These are phyloP conservation scores for Dicrurus megarhynchus DNA, from an alignment of 2,113 vertebrate species.

Conservation along the genomic window DNA sequence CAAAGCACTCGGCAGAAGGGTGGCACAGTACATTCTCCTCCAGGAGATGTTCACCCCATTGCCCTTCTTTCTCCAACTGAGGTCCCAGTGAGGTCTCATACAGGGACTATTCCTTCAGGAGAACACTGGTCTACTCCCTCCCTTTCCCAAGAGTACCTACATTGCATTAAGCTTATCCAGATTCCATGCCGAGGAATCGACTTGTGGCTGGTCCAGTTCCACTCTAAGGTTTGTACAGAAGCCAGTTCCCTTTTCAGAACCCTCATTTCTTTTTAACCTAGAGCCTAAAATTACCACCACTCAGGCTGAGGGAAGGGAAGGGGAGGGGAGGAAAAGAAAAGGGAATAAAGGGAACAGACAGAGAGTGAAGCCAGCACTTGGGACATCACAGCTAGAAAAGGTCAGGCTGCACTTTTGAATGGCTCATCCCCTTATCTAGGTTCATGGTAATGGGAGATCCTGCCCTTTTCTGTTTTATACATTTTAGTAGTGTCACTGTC, in stretches of 20 bases:
- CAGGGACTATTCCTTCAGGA: background rate
- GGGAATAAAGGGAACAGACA: background rate
- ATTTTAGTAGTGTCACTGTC: constrained; percentile 26
- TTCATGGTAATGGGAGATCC: background rate
- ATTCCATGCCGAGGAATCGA: background rate
- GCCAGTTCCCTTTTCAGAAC: background rate
- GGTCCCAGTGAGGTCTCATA: background rate
- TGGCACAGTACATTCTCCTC: background rate
- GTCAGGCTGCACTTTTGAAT: constrained; percentile 9
- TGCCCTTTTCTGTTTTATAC: background rate
- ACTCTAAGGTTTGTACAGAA: background rate
- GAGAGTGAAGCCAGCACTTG: background rate
- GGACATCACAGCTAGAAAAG: constrained; percentile 9
- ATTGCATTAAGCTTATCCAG: background rate
- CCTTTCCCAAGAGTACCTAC: background rate
- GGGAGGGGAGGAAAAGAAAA: background rate
- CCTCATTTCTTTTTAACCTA: background rate
- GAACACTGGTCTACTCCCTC: background rate
- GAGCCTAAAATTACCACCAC: background rate
- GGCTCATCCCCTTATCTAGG: background rate
- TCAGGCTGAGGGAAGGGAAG: background rate
- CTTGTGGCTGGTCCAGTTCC: background rate
- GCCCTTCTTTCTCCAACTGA: background rate
- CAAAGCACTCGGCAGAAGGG: background rate
- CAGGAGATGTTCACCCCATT: background rate